Percentiles rank a stretch among this genome's conserved stretches.
Evolutionary conservation across 2,797 vertebrate genomes (phyloP).

Genomic region (Yasuhikotakia modesta): DNA sequence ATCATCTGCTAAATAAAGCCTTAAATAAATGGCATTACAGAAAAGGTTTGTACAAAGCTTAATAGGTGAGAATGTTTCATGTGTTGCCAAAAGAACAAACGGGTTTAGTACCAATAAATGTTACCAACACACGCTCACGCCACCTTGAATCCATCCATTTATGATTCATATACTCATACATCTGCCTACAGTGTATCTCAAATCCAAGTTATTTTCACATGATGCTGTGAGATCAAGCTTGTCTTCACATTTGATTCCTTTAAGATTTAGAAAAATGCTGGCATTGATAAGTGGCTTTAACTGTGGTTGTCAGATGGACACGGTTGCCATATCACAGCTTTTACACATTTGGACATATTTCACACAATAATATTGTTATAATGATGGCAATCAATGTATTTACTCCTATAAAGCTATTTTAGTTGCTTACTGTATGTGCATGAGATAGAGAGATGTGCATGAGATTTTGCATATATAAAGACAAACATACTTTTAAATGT

Average conservation of each 20-base stretch:
- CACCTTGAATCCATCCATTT: slow-evolving; percentile 12
- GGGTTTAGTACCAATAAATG: neutral
- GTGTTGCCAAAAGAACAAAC: slow-evolving; percentile 34
- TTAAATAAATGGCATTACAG: slow-evolving; percentile 21
- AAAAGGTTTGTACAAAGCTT: slow-evolving; percentile 21
- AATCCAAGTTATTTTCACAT: neutral
- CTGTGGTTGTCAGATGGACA: neutral
- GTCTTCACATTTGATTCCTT: neutral
- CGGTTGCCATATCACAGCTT: neutral
- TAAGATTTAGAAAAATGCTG: neutral
- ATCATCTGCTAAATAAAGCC: slow-evolving; percentile 13
- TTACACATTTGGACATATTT: neutral
- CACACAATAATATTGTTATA: neutral
- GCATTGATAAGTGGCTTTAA: neutral
- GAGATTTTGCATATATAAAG: too few species aligned
- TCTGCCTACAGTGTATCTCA: neutral
- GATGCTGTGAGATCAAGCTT: neutral
- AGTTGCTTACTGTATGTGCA: too few species aligned
- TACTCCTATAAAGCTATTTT: too few species aligned
- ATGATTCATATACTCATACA: neutral
- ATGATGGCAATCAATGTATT: too few species aligned
- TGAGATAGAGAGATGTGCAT: neutral
- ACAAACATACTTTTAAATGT: neutral
- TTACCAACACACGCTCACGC: neutral
- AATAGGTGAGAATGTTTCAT: slow-evolving; percentile 29